Evolutionary conservation across 1,140 invertebrate species (phyloP).

Genomic region (Drosophila lini): DNA sequence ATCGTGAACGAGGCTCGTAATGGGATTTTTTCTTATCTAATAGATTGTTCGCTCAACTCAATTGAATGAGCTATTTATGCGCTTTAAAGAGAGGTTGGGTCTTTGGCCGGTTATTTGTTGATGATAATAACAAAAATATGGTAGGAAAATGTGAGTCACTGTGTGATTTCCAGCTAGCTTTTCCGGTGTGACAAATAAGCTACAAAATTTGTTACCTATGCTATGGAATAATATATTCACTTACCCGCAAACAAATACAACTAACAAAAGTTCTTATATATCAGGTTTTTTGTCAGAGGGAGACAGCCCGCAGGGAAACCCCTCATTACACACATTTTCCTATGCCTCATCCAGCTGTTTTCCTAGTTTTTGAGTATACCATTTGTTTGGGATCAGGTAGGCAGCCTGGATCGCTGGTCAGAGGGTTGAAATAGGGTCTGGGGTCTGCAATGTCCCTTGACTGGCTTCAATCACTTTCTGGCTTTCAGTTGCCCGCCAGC

Average conservation of each 20-base stretch:
- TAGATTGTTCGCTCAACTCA: slow-evolving; percentile 38
- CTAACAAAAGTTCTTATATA: not conserved
- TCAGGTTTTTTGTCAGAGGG: slow-evolving; percentile 6
- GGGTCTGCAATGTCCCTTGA: slow-evolving; percentile 26
- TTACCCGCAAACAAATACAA: not conserved
- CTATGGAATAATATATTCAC: not conserved
- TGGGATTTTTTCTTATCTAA: slow-evolving; percentile 61
- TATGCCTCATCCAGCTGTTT: slow-evolving; percentile 28
- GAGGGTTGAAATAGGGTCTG: slow-evolving; percentile 55
- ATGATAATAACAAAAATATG: slow-evolving; percentile 4
- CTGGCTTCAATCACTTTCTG: slow-evolving; percentile 56
- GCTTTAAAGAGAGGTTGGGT: slow-evolving; percentile 32
- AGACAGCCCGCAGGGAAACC: slow-evolving; percentile 37
- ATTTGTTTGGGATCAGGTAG: slow-evolving; percentile 57
- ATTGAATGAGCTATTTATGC: slow-evolving; percentile 34
- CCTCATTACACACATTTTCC: slow-evolving; percentile 44
- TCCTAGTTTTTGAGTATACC: slow-evolving; percentile 28
- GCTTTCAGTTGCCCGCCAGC: slow-evolving; percentile 52
- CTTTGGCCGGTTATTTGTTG: slow-evolving; percentile 12
- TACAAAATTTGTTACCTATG: not conserved
- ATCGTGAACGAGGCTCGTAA: slow-evolving; percentile 43
- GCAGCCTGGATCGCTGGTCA: slow-evolving; percentile 23
- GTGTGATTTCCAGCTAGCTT: slow-evolving; percentile 2
- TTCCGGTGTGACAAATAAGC: slow-evolving; percentile 7
- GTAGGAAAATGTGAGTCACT: slow-evolving; percentile 22